These are phyloP conservation scores for Drosophila hawaiiensis DNA, from an alignment of 2,888 invertebrate species.

Conservation along the genomic window DNA sequence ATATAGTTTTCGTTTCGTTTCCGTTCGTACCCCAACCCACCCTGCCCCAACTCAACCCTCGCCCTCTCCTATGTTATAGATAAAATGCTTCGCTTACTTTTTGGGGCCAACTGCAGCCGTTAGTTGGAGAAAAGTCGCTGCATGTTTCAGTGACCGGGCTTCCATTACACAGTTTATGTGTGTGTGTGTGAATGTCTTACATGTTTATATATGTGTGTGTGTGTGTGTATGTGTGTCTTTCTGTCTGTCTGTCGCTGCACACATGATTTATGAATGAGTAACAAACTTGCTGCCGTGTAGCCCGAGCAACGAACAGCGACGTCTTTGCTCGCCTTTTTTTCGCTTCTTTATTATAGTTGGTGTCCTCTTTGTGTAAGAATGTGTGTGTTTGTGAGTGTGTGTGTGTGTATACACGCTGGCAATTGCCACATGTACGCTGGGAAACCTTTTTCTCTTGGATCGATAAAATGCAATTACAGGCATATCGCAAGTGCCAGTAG, in stretches of 20 bases:
- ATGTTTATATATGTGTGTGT: conserved; percentile 6
- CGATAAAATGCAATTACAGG: conserved; percentile 82
- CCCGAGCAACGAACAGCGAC: conserved; percentile 69
- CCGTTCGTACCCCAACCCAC: conserved; percentile 1
- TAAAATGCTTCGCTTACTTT: conserved; percentile 65
- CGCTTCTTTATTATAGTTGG: conserved; percentile 71
- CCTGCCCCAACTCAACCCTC: not conserved
- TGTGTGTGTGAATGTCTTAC: conserved; percentile 17
- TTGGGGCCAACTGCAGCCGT: conserved; percentile 62
- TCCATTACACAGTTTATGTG: conserved; percentile 29
- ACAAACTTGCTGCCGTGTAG: conserved; percentile 79
- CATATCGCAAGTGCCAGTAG: conserved; percentile 79
- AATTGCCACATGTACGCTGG: conserved; percentile 71
- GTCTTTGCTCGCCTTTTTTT: conserved; percentile 68
- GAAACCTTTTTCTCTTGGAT: conserved; percentile 70
- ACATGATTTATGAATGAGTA: conserved; percentile 83
- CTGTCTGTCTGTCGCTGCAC: conserved; percentile 67
- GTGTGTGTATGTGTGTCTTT: conserved; percentile 33
- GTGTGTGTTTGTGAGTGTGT: conserved; percentile 25
- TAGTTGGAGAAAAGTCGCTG: conserved; percentile 67
- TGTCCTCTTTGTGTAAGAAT: conserved; percentile 39
- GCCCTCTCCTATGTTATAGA: conserved; percentile 16
- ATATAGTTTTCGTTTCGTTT: conserved; percentile 66
- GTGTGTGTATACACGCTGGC: conserved; percentile 57
- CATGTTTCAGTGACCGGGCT: conserved; percentile 77